A percentile compares a stretch with the other conserved stretches of the same genome.
phyloP scores from a whole-genome alignment of 2,113 vertebrate species.

The Lamprotornis superbus region DNA sequence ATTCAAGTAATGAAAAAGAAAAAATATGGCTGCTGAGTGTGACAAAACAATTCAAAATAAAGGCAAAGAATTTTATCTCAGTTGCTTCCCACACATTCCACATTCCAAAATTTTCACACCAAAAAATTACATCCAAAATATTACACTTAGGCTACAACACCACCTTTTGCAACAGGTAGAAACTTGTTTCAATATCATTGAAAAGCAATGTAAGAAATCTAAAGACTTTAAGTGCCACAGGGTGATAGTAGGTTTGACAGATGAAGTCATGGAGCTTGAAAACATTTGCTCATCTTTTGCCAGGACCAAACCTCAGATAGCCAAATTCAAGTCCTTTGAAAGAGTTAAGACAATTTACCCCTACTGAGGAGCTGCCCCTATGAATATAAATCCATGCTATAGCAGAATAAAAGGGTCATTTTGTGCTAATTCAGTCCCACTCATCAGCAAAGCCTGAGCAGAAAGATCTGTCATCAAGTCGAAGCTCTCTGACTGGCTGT shows the following conservation, averaged over 20 bases:
- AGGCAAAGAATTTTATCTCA: background rate
- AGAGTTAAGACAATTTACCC: conserved; percentile 3
- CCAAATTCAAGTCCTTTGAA: background rate
- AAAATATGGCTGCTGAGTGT: background rate
- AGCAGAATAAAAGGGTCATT: conserved; percentile 29
- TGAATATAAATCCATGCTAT: background rate
- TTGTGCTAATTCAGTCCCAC: conserved; percentile 24
- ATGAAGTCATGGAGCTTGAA: background rate
- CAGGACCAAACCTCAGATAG: background rate
- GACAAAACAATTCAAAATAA: background rate
- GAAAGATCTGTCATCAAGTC: conserved; percentile 35
- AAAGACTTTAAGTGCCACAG: background rate
- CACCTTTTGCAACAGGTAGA: background rate
- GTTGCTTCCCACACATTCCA: background rate
- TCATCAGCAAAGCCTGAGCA: conserved; percentile 32
- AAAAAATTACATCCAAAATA: background rate
- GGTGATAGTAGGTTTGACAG: background rate
- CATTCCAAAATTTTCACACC: background rate
- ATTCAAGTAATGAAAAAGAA: background rate
- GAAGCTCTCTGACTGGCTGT: background rate
- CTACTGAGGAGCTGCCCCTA: background rate
- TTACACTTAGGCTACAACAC: background rate
- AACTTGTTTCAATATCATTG: background rate
- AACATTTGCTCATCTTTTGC: background rate
- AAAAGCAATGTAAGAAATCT: background rate